phyloP scores from a whole-genome alignment of 2,113 vertebrate species.

The Gasterosteus aculeatus region DNA sequence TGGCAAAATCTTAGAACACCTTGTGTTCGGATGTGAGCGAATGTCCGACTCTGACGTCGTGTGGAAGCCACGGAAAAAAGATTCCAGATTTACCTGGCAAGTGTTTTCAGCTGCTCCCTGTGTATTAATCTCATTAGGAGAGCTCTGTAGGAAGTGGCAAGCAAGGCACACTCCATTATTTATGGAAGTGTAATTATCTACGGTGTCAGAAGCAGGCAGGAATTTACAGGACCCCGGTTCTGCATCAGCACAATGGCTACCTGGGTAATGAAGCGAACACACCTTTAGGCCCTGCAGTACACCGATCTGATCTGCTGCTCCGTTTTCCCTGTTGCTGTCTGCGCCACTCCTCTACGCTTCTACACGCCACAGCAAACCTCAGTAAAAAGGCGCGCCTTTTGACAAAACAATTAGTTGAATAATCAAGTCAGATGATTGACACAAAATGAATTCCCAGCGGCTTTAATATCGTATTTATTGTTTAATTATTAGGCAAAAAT shows the following conservation, averaged over 20 bases:
- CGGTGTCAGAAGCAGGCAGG: conserved; percentile 77
- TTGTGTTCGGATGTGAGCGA: no score
- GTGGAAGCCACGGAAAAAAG: conserved; percentile 6
- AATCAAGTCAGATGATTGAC: conserved; percentile 3
- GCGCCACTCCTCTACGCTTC: neutral
- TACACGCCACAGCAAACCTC: neutral
- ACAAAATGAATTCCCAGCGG: neutral
- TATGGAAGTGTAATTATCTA: conserved; percentile 81
- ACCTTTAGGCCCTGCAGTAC: conserved; percentile 69
- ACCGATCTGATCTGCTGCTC: conserved; percentile 52
- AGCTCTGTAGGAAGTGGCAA: conserved; percentile 70
- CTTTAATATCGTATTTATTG: neutral
- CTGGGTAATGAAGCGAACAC: conserved; percentile 76
- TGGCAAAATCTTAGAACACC: no score
- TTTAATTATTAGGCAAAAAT: conserved; percentile 1
- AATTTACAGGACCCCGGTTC: conserved; percentile 78
- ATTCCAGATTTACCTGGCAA: conserved; percentile 59
- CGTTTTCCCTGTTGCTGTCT: conserved; percentile 44
- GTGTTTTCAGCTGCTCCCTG: conserved; percentile 54
- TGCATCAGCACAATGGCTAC: conserved; percentile 79
- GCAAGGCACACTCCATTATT: conserved; percentile 78
- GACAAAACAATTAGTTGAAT: neutral
- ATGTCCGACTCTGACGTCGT: neutral
- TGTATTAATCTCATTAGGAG: conserved; percentile 78
- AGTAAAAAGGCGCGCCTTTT: neutral